Evolutionary conservation across 2,113 vertebrate species (phyloP), one percentile per base, ranked within the genome.

Genomic region (Melanocharis versteri): DNA sequence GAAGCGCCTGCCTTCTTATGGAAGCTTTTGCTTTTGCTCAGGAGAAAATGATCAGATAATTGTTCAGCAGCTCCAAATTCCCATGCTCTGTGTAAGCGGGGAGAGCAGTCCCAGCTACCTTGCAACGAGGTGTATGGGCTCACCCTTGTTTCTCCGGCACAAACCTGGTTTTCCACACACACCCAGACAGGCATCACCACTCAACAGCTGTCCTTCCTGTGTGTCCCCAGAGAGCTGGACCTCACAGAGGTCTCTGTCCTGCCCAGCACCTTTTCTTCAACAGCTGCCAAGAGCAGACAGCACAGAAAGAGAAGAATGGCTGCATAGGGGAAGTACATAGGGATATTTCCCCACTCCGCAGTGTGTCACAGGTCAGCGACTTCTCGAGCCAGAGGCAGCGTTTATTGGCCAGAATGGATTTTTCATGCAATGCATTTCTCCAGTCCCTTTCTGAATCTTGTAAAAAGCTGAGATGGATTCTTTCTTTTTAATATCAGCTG

Each of bases 11-110:
- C 33, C 54, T 88, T 72, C 80, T 60, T 66, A 37, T 30, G 35
- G 42, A 90, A 66, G 68, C 24, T 70, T 84, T 91, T 68, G 53
- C 53, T 66, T 83, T 83, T 73, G 37, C 51, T 87, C 35, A 28
- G 61, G 30, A 78, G 40, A 37, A 75, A 94, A 51, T 0, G 0
- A 57, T 44, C 56, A 78, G 83, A 28, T 79, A 64, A 76, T 28
- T 30, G 42, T 30, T 31, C 53, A 76, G 53, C 57, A 91, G 40
- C 28, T 64, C 48, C 80, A 66, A 39, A 66, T 24, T 37, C 44
- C 64, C 0, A 0, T 51, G 66, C 71, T 75, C 31, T 20, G 13
- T 1, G 1, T 33, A 61, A 51, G 26, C 0, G 3, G 72, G 54
- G 42, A 79, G 15, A 44, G 42, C 19, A 13, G 24, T 61, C 17